A percentile compares a stretch with the other conserved stretches of the same genome.
Evolutionary conservation across 2,113 vertebrate genomes (phyloP).

Genomic region (Macaca nemestrina): DNA sequence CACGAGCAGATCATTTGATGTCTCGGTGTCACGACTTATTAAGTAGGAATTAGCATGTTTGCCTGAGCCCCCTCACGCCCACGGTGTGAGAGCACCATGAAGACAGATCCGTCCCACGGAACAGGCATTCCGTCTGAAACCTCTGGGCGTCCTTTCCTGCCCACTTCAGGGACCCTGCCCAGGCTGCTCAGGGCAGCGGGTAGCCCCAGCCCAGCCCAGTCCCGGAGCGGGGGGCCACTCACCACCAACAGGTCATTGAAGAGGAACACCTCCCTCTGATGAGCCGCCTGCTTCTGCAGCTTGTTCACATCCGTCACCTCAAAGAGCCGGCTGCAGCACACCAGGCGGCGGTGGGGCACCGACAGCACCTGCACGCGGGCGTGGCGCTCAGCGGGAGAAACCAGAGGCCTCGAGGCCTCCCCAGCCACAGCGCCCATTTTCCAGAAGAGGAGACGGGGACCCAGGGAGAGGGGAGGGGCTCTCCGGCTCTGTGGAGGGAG

Average conservation of each 20-base stretch:
- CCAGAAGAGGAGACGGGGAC: not conserved
- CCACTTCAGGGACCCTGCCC: not conserved
- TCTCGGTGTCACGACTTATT: not conserved
- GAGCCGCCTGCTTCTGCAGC: constrained; percentile 96
- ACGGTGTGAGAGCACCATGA: not conserved
- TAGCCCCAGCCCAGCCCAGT: not conserved
- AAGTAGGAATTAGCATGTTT: not conserved
- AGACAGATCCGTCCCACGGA: not conserved
- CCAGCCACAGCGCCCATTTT: not conserved
- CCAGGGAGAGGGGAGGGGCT: not conserved
- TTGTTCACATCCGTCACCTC: constrained; percentile 98
- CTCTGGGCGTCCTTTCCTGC: fast-evolving
- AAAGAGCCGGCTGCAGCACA: constrained; percentile 98
- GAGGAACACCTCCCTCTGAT: constrained; percentile 98
- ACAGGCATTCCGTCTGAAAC: not conserved
- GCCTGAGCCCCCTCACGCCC: not conserved
- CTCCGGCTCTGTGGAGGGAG: too few relatives aligned
- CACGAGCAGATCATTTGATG: not conserved
- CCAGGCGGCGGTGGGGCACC: constrained; percentile 95
- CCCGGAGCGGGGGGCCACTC: not conserved
- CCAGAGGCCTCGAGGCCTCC: fast-evolving
- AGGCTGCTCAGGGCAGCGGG: not conserved
- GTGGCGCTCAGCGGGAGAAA: not conserved
- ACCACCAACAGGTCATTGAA: constrained; percentile 99
- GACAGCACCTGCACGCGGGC: constrained; percentile 91